Evolutionary conservation across 1,140 invertebrate species (phyloP), one percentile per base, ranked within the genome.

Genomic region (Pseudobourletiella spinata): DNA sequence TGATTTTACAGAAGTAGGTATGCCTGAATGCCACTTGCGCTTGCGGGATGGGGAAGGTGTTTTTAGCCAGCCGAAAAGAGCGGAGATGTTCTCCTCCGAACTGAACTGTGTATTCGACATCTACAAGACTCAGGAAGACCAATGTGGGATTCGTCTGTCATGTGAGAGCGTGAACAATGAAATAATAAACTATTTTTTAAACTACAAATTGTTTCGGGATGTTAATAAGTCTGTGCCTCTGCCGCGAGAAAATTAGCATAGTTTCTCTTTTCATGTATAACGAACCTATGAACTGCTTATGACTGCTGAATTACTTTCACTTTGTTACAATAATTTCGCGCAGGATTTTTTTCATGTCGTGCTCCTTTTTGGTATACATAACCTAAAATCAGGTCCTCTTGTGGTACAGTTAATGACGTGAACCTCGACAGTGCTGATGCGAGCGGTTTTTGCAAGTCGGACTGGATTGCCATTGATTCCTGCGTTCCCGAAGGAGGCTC

Each of bases 401-500:
- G 35, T 39, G 35, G n/a, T 39, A 11, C n/a, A 74, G 73, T 72
- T 43, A 71, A 72, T 20, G 26, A 64, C 16, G 65, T 72, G 24
- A 64, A 70, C 24, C 44, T 74, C 24, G 70, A 71, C 16, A 50
- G 61, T 20, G 28, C 66, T 29, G 56, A 68, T 32, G 22, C 20
- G 1, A 69, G 69, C 32, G 71, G 67, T 8, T 73, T 73, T 66
- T 76, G 74, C 55, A 65, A 70, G 26, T 69, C 69, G 29, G 74
- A 76, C 60, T 76, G 71, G 71, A 52, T 76, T 1, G 35, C 69
- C 8, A 62, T 74, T 28, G 73, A 73, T 24, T 74, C 71, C 11
- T 75, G 74, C 57, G 74, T 75, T 24, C 74, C 74, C 1, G 74
- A 75, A 66, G 72, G 72, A 24, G 73, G 74, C 24, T 65, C 70